Base-by-base conservation (phyloP, 2,888 invertebrate species). In the Sepiola atlantica region DNA sequence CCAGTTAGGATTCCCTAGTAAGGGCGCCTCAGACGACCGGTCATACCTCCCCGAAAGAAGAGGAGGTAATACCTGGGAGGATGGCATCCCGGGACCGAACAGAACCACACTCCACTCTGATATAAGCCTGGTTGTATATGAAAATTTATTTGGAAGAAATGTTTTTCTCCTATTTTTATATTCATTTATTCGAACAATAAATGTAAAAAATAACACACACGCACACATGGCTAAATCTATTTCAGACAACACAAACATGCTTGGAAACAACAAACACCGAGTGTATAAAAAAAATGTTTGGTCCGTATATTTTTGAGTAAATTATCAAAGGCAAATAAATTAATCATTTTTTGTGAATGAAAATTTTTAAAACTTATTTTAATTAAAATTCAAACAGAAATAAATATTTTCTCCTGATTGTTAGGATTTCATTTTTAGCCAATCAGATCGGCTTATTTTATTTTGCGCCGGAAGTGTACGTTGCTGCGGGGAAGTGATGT, bases 401-500 rank as follows among this genome's bases (percentile, higher is more conserved):
- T 77, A n/a, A 77, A 77, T 77, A 77, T 77, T 77, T 77, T 4
- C 77, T 18, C 2, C 32, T 77, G 32, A 77, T n/a, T n/a, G n/a
- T n/a, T n/a, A n/a, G 12, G 21, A 4, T 32, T n/a, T 32, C n/a
- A n/a, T 77, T 77, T 77, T 77, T 77, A 77, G 14, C 77, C 77
- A 77, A 77, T 77, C n/a, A 77, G 77, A 77, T 16, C n/a, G 16
- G 16, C 16, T 12, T 77, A 4, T 77, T 14, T 32, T n/a, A 77
- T 77, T 77, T 32, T 77, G 77, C 14, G 77, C 77, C 77, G 77
- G 77, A 77, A 77, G 77, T 77, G n/a, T 77, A n/a, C 14, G 77
- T 77, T 77, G 77, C 77, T 77, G 77, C 77, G 77, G 77, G 77
- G 77, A 32, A 77, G 77, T 77, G 77, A 77, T 77, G 77, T 77